Evolutionary conservation across 2,113 vertebrate genomes (phyloP), one percentile per base, ranked within the genome.

Genomic region (Thamnaconus septentrionalis): DNA sequence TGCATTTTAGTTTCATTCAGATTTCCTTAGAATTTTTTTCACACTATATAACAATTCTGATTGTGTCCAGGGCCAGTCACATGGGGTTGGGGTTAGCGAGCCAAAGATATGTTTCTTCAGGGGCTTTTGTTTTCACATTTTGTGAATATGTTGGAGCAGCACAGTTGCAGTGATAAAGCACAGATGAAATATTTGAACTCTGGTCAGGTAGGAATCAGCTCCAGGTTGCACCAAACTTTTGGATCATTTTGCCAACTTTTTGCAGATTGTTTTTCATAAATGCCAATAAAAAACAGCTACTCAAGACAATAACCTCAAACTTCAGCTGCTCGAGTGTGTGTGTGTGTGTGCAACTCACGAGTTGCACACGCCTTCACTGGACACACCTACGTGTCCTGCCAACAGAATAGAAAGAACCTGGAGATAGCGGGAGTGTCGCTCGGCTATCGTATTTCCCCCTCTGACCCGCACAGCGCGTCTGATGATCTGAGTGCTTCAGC

Each of bases 341-440:
- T 31, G 18, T 31, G 18, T 31, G 18, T 31, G 18, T 31, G 18
- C 44, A 5, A 7, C 5, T 45, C 44, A 45, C 44, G 5, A 45
- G 44, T 45, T 7, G 5, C 44, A 45, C 5, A 3, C 44, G 42
- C n/a, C 51, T 66, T 56, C 7, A 12, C 1, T 8, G 5, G 31
- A 39, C 10, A 10, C 56, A 59, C 52, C 45, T 58, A 43, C 72
- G 8, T 82, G 71, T 84, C 76, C 78, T 69, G 78, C 78, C 81
- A 83, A 59, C 40, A 78, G 18, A 84, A 75, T 53, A 63, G 44
- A 69, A 4, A 6, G 7, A 61, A 75, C 56, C 70, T 67, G 5
- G 10, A 83, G 80, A 69, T 81, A 83, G 61, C 73, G 57, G 75
- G 71, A 86, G 71, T 53, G 61, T 65, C 47, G 67, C 70, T 58